Evolutionary conservation across 2,888 invertebrate species (phyloP), one percentile per base, ranked within the genome.

Genomic region (Tiliacea citrago): DNA sequence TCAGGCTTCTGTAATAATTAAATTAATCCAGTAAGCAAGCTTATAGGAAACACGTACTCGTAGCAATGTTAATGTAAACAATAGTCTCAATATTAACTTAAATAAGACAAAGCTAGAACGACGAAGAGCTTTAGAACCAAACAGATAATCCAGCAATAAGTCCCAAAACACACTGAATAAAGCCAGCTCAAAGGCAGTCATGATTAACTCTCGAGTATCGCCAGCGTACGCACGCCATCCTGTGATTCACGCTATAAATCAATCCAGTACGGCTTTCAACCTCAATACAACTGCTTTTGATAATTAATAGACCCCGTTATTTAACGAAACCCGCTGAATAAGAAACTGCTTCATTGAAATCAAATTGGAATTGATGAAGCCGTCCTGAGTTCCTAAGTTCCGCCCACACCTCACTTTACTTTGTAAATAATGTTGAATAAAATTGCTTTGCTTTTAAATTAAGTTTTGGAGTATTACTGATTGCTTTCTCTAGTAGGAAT

Each of bases 251-350:
- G 84, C 87, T 82, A 93, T 93, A 92, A 94, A 94, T 95, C 91
- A 92, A 93, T 91, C 90, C 86, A 88, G 86, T 79, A 61, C 74
- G 69, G 84, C 91, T 92, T 93, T 90, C 90, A 90, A 87, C 88
- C 88, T 88, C 89, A 91, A 91, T 92, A 91, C 89, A 86, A 91
- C 88, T 90, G 88, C 90, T 91, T 91, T 93, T 91, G 91, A 93
- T 95, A 94, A 95, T 94, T 94, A 95, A 95, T 95, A 93, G 92
- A 89, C 87, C 89, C 90, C 90, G 91, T 93, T 95, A 95, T 94
- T 94, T 94, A 92, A 92, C 91, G 90, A 92, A 93, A 92, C 90
- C 86, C 88, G 82, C 83, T 92, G 92, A 93, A 93, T 94, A 92
- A 93, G 94, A 92, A 92, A 91, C 89, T 85, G 91, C 81, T 91